Conservation (phyloP, 1,140 invertebrate species). For the Andrena cerasifolii region DNA sequence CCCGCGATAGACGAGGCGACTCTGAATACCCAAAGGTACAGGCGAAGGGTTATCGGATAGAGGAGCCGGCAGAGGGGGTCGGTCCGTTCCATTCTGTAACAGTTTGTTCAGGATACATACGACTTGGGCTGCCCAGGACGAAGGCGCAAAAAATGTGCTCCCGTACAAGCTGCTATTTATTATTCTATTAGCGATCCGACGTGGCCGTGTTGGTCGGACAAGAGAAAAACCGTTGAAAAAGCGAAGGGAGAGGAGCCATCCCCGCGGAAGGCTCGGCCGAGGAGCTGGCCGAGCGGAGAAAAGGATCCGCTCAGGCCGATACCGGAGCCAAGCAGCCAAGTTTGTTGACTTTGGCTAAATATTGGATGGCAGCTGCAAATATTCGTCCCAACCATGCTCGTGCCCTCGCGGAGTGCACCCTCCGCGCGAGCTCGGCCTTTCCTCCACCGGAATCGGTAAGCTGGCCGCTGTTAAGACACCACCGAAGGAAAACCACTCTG, state of each 20-base stretch:
- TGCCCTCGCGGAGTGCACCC: constrained; percentile 38
- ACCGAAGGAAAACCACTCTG: constrained; percentile 28
- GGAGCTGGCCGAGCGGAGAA: constrained; percentile 62
- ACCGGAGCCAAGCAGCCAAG: constrained; percentile 70
- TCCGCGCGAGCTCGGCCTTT: constrained; percentile 30
- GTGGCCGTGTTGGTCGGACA: constrained; percentile 49
- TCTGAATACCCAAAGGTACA: not conserved
- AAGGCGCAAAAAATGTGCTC: constrained; percentile 59
- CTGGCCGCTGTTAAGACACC: constrained; percentile 2
- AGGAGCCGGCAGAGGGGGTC: not conserved
- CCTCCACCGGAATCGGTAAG: constrained; percentile 10
- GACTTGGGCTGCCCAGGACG: constrained; percentile 52
- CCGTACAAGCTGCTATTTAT: constrained; percentile 71
- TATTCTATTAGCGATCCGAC: constrained; percentile 78
- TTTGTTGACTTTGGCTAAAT: constrained; percentile 80
- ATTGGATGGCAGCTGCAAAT: constrained; percentile 79
- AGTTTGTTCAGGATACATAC: constrained; percentile 64
- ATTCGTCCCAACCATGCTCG: constrained; percentile 75
- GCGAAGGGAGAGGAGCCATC: constrained; percentile 37
- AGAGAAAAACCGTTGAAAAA: constrained; percentile 44
- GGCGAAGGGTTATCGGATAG: not conserved
- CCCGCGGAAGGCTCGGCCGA: constrained; percentile 42
- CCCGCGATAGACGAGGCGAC: not conserved
- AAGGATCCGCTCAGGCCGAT: constrained; percentile 71
- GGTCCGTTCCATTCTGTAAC: not conserved